Conservation (phyloP, 2,797 vertebrate species). For the Prionace glauca region DNA sequence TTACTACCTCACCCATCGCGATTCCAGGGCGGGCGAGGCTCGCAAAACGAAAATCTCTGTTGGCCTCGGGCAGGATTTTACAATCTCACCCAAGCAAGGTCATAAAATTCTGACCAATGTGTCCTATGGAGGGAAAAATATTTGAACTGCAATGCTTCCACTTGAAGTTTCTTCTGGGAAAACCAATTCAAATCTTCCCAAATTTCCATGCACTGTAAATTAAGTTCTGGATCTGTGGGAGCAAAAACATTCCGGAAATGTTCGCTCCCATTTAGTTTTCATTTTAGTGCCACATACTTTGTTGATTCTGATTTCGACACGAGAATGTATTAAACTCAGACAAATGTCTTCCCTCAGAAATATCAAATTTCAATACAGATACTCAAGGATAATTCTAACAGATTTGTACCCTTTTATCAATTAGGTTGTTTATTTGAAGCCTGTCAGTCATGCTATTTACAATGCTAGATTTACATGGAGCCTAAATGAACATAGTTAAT, state of each 20-base stretch:
- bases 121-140: neutral
- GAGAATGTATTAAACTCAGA: neutral
- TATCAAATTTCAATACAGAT: neutral
- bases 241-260: neutral
- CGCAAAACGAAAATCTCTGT: no score
- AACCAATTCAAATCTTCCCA: neutral
- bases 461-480: neutral
- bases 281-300: neutral
- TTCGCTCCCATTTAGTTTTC: conserved; percentile 2
- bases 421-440: neutral
- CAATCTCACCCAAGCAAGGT: no score
- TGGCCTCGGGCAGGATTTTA: no score
- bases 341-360: neutral
- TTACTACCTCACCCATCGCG: no score
- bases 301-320: neutral
- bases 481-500: neutral
- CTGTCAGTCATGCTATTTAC: neutral
- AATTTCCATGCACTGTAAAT: neutral
- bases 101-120: no score
- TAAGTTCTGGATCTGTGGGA: neutral
- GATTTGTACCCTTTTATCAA: neutral
- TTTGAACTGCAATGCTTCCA: neutral
- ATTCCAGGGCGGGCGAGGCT: no score
- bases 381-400: neutral
- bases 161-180: neutral